Evolutionary conservation across 2,113 vertebrate species (phyloP).

Genomic region (Eidolon helvum): DNA sequence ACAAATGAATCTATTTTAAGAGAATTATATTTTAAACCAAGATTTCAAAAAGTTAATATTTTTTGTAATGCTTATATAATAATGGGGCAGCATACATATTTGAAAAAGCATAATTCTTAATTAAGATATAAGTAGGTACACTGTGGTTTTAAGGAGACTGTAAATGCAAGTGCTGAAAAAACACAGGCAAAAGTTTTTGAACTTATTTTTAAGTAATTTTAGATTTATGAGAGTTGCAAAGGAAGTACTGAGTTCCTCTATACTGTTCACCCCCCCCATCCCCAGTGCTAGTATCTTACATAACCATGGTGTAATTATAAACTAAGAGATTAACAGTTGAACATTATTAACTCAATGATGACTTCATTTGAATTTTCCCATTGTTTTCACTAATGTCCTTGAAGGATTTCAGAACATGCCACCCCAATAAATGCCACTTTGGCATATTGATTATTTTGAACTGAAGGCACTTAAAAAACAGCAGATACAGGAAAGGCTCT

Average conservation of each 20-base stretch:
- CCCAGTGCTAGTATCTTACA: not conserved
- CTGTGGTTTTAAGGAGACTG: not conserved
- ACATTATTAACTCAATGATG: not conserved
- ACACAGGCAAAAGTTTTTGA: not conserved
- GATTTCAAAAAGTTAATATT: not conserved
- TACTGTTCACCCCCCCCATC: not conserved
- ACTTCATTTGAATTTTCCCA: not conserved
- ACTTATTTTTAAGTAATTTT: not conserved
- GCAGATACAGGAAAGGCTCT: not conserved
- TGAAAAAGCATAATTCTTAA: not conserved
- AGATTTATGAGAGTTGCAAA: not conserved
- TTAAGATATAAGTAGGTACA: not conserved
- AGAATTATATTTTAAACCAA: not conserved
- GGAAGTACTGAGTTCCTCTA: not conserved
- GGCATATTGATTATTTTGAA: not conserved
- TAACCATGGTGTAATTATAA: not conserved
- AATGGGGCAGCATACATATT: not conserved
- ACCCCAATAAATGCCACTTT: not conserved
- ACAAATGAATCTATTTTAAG: not conserved
- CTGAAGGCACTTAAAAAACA: not conserved
- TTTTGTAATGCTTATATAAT: not conserved
- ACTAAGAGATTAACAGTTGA: not conserved
- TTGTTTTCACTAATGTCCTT: not conserved
- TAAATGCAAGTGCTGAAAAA: not conserved
- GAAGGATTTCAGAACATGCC: not conserved